Evolutionary conservation across 2,888 invertebrate species (phyloP).

Genomic region (Spatulosminthurus flaviceps): DNA sequence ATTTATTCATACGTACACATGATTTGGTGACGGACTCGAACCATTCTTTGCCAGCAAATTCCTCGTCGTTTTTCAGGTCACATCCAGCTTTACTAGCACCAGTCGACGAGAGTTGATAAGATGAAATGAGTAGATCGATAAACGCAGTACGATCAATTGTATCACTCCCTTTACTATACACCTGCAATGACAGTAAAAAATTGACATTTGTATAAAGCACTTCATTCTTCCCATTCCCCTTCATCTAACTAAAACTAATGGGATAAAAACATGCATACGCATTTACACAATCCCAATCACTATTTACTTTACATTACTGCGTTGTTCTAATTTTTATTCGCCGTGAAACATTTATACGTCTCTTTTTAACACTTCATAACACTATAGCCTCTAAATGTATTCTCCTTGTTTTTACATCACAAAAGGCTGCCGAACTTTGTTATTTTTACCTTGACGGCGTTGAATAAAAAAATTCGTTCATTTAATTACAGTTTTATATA

Average conservation of each 20-base stretch:
- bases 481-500: no score
- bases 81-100: constrained; percentile 8
- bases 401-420: no score
- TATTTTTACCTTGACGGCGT: background rate
- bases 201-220: background rate
- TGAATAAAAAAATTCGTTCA: no score
- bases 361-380: no score
- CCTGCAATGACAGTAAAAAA: constrained; percentile 52
- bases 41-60: constrained; percentile 56
- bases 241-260: no score
- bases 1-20: constrained; percentile 70
- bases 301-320: no score
- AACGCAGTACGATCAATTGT: constrained; percentile 57
- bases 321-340: no score
- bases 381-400: no score
- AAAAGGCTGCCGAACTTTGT: no score
- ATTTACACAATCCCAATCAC: no score
- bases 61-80: constrained; percentile 36
- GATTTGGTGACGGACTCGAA: constrained; percentile 76
- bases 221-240: background rate
- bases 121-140: constrained; percentile 60
- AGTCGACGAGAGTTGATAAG: constrained; percentile 58
- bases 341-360: no score
- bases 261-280: no score
- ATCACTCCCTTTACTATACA: constrained; percentile 63